Percentiles rank a stretch among this genome's conserved stretches.
Evolutionary conservation across 2,888 invertebrate species (phyloP).

Genomic region (Orthosia gracilis): DNA sequence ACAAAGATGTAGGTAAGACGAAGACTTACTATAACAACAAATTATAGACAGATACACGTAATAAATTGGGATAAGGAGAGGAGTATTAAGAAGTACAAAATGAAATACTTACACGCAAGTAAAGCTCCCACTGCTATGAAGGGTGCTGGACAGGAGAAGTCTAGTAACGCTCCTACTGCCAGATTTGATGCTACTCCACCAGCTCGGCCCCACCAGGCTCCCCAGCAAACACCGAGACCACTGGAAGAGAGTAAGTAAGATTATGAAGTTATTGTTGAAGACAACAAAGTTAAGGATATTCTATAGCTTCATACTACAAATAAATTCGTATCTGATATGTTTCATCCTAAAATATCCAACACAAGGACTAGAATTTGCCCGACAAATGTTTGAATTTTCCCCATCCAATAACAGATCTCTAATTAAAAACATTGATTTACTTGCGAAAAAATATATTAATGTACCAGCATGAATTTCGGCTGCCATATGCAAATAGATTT

Average conservation of each 20-base stretch:
- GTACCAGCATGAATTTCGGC: no score
- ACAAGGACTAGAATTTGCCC: no score
- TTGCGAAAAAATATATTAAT: no score
- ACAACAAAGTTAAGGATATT: background rate
- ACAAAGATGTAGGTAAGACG: no score
- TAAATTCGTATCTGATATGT: no score
- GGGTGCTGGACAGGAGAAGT: constrained; percentile 92
- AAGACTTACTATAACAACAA: no score
- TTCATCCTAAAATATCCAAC: no score
- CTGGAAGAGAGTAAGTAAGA: constrained; percentile 75
- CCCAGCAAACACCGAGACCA: constrained; percentile 92
- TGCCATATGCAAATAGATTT: no score
- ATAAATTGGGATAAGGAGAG: background rate
- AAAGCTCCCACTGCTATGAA: constrained; percentile 92
- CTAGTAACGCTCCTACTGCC: constrained; percentile 92
- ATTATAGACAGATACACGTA: background rate
- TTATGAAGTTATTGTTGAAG: background rate
- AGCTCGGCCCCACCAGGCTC: constrained; percentile 92
- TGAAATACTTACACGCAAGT: constrained; percentile 85
- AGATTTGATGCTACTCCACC: constrained; percentile 93
- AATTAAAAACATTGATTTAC: no score
- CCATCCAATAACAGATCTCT: no score
- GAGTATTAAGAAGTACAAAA: background rate
- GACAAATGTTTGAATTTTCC: no score
- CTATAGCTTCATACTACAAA: background rate